Percentiles rank a stretch among this genome's conserved stretches.
Conservation (phyloP, 2,888 invertebrate genomes). For the Drosophila phalerata region DNA sequence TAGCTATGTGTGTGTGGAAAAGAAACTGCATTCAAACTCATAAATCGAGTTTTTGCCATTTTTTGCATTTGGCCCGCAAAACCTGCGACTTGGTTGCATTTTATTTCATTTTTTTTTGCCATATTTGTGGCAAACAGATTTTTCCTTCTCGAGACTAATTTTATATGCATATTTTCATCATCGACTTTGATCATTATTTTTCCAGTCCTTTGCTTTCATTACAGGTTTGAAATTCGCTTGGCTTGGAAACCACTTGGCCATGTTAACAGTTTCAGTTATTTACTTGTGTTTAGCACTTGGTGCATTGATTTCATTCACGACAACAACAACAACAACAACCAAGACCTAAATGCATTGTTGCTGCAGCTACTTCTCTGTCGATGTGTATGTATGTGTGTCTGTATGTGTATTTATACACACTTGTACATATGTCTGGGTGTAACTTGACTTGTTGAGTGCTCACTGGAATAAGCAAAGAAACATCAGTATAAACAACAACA, state of each 20-base stretch:
- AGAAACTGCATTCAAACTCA: slow-evolving; percentile 72
- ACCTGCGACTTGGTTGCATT: slow-evolving; percentile 27
- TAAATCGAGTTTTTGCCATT: slow-evolving; percentile 74
- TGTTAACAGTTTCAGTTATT: slow-evolving; percentile 41
- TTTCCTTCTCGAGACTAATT: slow-evolving; percentile 53
- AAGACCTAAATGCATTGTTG: slow-evolving; percentile 24
- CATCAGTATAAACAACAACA: slow-evolving; percentile 44
- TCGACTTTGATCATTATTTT: slow-evolving; percentile 73
- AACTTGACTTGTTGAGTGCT: slow-evolving; percentile 61
- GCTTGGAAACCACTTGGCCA: slow-evolving; percentile 29
- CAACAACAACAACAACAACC: slow-evolving; percentile 39
- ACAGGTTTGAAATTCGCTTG: slow-evolving; percentile 9
- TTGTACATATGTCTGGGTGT: slow-evolving; percentile 5
- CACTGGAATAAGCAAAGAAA: slow-evolving; percentile 60
- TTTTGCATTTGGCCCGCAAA: slow-evolving; percentile 22
- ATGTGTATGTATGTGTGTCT: background rate
- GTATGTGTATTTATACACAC: background rate
- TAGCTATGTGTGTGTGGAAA: slow-evolving; percentile 32
- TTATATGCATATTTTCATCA: slow-evolving; percentile 53
- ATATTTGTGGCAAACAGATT: slow-evolving; percentile 32
- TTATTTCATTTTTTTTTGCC: slow-evolving; percentile 23
- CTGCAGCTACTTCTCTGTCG: slow-evolving; percentile 18
- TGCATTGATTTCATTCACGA: slow-evolving; percentile 66
- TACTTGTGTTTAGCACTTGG: slow-evolving; percentile 56
- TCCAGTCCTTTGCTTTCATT: slow-evolving; percentile 71